Conservation (phyloP, 2,888 invertebrate genomes). For the Macropis europaea region DNA sequence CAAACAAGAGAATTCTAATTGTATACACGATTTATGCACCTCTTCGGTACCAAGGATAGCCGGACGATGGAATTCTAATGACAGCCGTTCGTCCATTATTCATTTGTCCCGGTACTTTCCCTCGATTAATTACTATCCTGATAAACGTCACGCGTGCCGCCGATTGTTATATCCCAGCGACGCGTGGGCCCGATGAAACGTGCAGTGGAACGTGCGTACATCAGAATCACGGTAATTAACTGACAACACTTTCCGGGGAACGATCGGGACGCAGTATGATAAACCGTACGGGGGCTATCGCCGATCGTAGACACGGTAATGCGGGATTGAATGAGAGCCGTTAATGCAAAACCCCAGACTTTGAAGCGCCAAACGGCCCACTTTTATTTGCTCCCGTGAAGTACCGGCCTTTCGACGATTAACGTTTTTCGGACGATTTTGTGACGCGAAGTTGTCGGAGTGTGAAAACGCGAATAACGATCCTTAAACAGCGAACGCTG, state of each 20-base stretch:
- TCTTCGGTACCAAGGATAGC: slow-evolving; percentile 8
- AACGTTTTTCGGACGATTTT: not conserved
- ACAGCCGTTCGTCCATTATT: slow-evolving; percentile 49
- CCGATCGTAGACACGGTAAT: slow-evolving; percentile 7
- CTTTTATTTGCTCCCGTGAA: slow-evolving; percentile 13
- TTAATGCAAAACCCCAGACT: slow-evolving; percentile 15
- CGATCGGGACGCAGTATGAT: slow-evolving; percentile 1
- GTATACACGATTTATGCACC: not conserved
- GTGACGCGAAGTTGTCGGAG: not conserved
- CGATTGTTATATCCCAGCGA: slow-evolving; percentile 44
- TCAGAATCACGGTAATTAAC: slow-evolving; percentile 37
- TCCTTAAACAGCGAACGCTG: too few relatives aligned
- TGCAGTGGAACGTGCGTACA: slow-evolving; percentile 39
- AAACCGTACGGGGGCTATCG: slow-evolving; percentile 1
- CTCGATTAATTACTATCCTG: slow-evolving; percentile 64
- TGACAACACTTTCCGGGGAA: not conserved
- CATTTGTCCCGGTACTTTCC: slow-evolving; percentile 30
- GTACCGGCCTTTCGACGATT: not conserved
- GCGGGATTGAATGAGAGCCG: slow-evolving; percentile 14
- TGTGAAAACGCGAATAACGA: not conserved
- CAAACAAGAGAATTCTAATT: slow-evolving; percentile 1
- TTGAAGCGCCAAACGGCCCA: not conserved
- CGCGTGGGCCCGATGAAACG: slow-evolving; percentile 43
- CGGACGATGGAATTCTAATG: slow-evolving; percentile 50
- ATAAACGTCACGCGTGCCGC: slow-evolving; percentile 51